A percentile compares a stretch with the other conserved stretches of the same genome.
Conservation (phyloP, 2,797 vertebrate species). For the Hippocampus kuda region DNA sequence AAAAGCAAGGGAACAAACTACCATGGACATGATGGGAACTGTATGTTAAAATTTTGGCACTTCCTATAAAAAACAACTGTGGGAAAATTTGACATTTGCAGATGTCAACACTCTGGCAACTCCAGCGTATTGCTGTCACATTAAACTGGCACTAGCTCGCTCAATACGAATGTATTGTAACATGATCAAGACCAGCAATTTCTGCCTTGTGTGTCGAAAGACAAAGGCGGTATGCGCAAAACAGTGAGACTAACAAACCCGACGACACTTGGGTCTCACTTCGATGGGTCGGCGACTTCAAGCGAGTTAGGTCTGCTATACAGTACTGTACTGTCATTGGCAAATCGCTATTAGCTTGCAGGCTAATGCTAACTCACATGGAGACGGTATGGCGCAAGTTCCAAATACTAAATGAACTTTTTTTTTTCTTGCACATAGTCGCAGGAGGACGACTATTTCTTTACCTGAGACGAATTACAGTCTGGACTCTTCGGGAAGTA, state of each 20-base stretch:
- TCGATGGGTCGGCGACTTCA: conserved; percentile 1
- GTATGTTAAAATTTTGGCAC: background rate
- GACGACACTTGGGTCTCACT: background rate
- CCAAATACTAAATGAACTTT: background rate
- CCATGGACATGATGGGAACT: background rate
- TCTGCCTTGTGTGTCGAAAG: background rate
- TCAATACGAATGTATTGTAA: background rate
- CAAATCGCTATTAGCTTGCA: conserved; percentile 17
- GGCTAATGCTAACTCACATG: conserved; percentile 35
- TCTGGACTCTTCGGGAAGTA: background rate
- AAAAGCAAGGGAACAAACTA: too few species aligned
- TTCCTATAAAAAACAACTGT: background rate
- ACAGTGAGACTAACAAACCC: background rate
- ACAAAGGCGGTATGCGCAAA: background rate
- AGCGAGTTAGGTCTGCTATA: conserved; percentile 3
- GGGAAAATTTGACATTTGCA: background rate
- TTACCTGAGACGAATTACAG: conserved; percentile 25
- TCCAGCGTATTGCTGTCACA: too few species aligned
- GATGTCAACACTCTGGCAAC: background rate
- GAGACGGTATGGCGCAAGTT: background rate
- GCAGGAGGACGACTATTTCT: background rate
- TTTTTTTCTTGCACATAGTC: background rate
- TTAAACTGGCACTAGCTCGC: background rate
- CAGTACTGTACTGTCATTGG: conserved; percentile 35
- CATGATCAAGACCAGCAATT: background rate